Conservation (phyloP, 2,113 vertebrate species). For the Rhynchopsitta pachyrhyncha region DNA sequence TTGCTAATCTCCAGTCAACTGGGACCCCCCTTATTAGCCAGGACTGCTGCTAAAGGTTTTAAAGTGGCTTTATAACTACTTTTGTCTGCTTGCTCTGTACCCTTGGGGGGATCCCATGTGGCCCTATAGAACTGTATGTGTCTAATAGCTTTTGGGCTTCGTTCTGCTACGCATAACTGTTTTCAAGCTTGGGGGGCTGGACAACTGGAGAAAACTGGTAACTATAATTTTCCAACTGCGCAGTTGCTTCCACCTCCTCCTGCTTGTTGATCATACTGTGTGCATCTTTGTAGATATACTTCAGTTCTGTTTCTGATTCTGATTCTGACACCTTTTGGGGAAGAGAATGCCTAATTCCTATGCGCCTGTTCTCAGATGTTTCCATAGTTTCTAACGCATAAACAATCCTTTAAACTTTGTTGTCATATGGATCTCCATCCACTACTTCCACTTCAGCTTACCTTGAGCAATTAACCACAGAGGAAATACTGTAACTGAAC, state of each 20-base stretch:
- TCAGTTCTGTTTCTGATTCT: not conserved
- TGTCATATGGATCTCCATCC: not conserved
- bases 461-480: not conserved
- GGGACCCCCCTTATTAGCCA: not conserved
- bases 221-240: not conserved
- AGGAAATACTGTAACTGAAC: not conserved
- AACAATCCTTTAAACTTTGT: not conserved
- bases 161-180: not conserved
- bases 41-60: not conserved
- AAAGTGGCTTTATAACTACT: not conserved
- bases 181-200: not conserved
- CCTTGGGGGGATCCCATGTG: not conserved
- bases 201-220: not conserved
- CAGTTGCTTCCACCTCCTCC: not conserved
- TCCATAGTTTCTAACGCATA: not conserved
- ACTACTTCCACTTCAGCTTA: not conserved
- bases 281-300: not conserved
- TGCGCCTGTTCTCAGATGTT: not conserved
- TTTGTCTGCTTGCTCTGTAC: not conserved
- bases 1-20: not conserved
- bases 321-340: not conserved
- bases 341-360: not conserved
- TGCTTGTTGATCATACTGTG: not conserved
- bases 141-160: not conserved
- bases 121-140: not conserved